Evolutionary conservation across 1,140 invertebrate genomes (phyloP), one percentile per base, ranked within the genome.

Genomic region (Leptopilina clavipes): DNA sequence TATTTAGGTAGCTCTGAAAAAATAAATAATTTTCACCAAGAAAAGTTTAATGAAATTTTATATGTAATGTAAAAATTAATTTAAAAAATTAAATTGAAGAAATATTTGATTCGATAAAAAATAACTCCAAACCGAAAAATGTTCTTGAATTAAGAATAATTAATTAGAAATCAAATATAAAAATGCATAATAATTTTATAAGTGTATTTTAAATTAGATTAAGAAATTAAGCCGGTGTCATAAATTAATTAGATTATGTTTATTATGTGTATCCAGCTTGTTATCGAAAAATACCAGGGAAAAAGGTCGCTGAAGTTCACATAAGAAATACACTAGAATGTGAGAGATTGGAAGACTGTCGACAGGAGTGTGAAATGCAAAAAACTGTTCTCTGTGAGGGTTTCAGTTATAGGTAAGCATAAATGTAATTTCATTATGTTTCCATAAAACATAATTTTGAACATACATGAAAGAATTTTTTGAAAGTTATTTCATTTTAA

Each of bases 301-400:
- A 93, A 85, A 91, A 94, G 52, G 91, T 95, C 3, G 87, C 93
- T 1, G 91, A 93, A 22, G 91, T 92, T 74, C 92, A 93, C 80
- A 92, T 96, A 8, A 90, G 93, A 81, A 91, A 93, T 76, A 92
- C 93, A 5, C 87, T 95, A 12, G 91, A 92, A 43, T 95, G 95
- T 83, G 93, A 95, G 76, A 92, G 92, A 1, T 86, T 95, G 5
- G 93, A 95, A 76, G 94, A 95, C 79, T 96, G 95, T 85, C 92
- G 94, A 86, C 87, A 92, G 65, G 93, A 94, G 82, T 96, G 95
- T 81, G 93, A 93, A n/a, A 90, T 92, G 1, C 95, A 96, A 86
- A 93, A 92, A 80, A 87, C 91, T 70, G 96, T 96, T 86, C 91
- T 91, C 75, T 96, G 95, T 84, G 94, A 95, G 88, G 95, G 95